These are phyloP conservation scores for Dipodomys stephensi DNA, from an alignment of 2,113 vertebrate genomes.

Conservation along the genomic window DNA sequence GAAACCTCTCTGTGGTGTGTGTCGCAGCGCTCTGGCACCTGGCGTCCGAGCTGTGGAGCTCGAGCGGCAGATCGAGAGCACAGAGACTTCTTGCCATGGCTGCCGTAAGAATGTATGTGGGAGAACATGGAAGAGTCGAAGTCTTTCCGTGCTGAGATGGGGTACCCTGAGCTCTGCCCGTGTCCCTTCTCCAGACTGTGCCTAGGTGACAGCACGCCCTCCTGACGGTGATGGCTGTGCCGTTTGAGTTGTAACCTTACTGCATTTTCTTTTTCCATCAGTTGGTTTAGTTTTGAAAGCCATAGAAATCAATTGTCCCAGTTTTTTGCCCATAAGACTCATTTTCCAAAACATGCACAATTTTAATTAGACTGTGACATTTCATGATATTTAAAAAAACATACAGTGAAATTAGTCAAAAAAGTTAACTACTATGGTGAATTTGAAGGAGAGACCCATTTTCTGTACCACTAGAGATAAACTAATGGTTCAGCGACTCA, in stretches of 20 bases:
- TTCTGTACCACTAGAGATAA: neutral
- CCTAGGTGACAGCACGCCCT: constrained; percentile 1
- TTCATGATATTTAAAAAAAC: constrained; percentile 80
- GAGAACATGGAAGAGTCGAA: neutral
- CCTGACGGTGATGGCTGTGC: constrained; percentile 56
- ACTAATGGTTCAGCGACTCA: constrained; percentile 89
- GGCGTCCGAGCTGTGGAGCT: constrained; percentile 91
- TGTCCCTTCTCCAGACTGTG: neutral
- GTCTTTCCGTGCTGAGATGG: constrained; percentile 21
- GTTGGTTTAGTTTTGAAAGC: constrained; percentile 93
- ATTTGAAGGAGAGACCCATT: constrained; percentile 72
- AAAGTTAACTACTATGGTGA: constrained; percentile 83
- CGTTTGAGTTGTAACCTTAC: neutral
- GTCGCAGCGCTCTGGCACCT: constrained; percentile 89
- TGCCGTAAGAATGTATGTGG: constrained; percentile 93
- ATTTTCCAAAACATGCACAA: neutral
- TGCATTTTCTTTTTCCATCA: constrained; percentile 78
- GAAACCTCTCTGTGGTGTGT: constrained; percentile 96
- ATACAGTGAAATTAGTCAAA: constrained; percentile 92
- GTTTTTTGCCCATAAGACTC: neutral
- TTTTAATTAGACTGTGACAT: constrained; percentile 92
- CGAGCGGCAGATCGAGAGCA: constrained; percentile 92
- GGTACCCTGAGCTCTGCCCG: neutral
- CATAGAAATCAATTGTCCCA: constrained; percentile 93
- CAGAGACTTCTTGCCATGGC: constrained; percentile 93